Evolutionary conservation across 2,888 invertebrate genomes (phyloP).

Genomic region (Acronicta alni): DNA sequence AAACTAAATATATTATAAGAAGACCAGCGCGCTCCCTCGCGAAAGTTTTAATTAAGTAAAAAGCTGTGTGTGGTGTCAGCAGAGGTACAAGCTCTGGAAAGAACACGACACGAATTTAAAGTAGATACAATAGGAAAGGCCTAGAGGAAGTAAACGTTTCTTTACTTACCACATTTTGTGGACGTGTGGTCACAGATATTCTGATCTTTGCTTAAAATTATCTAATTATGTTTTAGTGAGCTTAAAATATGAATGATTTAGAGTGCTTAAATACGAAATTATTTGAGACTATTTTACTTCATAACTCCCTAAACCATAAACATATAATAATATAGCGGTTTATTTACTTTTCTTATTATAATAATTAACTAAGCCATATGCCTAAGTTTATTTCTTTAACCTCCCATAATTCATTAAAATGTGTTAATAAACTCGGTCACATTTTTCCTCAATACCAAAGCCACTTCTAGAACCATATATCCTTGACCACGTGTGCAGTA

Average conservation of each 20-base stretch:
- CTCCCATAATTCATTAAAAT: not conserved
- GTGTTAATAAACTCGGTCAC: not conserved
- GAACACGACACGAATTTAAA: not conserved
- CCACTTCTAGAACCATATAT: slow-evolving; percentile 17
- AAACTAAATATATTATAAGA: slow-evolving; percentile 39
- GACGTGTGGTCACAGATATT: too few species aligned
- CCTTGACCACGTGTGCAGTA: slow-evolving; percentile 11
- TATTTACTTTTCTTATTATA: not conserved
- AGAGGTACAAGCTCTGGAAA: slow-evolving; percentile 10
- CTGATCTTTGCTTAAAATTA: too few species aligned
- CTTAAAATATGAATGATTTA: too few species aligned
- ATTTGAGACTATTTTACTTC: too few species aligned
- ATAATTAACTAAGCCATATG: not conserved
- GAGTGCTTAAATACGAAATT: too few species aligned
- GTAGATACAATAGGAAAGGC: slow-evolving; percentile 4
- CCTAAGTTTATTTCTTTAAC: not conserved
- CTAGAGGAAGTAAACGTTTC: not conserved
- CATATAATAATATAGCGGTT: too few species aligned
- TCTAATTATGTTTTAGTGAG: too few species aligned
- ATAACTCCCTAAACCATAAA: too few species aligned
- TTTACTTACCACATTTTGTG: too few species aligned
- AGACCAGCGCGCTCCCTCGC: slow-evolving; percentile 35
- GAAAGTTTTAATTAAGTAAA: slow-evolving; percentile 66
- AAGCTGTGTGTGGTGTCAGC: slow-evolving; percentile 32
- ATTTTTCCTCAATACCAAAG: not conserved